A percentile compares a stretch with the other conserved stretches of the same genome.
These are phyloP conservation scores for Brachionus rotundiformis DNA, from an alignment of 1,140 invertebrate species.

Conservation along the genomic window DNA sequence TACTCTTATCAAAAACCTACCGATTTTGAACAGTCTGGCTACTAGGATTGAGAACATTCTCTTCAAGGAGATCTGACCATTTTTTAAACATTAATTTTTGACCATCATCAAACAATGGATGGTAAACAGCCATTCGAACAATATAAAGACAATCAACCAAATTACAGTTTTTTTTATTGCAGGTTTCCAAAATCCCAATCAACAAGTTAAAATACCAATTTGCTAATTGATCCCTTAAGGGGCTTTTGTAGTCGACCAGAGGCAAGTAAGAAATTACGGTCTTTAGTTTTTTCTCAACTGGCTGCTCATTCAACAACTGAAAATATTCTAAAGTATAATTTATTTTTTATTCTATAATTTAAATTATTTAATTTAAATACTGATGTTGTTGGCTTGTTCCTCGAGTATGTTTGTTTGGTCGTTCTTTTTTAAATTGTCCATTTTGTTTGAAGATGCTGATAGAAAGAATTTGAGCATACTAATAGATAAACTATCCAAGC, in stretches of 20 bases:
- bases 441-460: not conserved
- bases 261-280: not conserved
- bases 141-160: not conserved
- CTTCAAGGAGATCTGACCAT: conserved; percentile 3
- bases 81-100: conserved; percentile 29
- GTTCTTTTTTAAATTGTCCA: not conserved
- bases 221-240: not conserved
- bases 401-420: conserved; percentile 18
- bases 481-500: not conserved
- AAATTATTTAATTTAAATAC: not conserved
- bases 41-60: not conserved
- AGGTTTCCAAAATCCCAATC: not conserved
- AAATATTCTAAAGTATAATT: not conserved
- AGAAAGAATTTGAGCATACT: conserved; percentile 4
- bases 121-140: not conserved
- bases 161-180: not conserved
- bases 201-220: conserved; percentile 25
- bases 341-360: not conserved
- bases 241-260: not conserved
- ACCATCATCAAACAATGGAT: not conserved
- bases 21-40: not conserved
- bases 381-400: conserved; percentile 21
- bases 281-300: conserved; percentile 12
- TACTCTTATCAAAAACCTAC: not conserved
- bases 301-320: conserved; percentile 7